Percentiles rank a stretch among this genome's conserved stretches.
These are phyloP conservation scores for Callyntrura sp. DNA, from an alignment of 2,888 invertebrate species.

Conservation along the genomic window DNA sequence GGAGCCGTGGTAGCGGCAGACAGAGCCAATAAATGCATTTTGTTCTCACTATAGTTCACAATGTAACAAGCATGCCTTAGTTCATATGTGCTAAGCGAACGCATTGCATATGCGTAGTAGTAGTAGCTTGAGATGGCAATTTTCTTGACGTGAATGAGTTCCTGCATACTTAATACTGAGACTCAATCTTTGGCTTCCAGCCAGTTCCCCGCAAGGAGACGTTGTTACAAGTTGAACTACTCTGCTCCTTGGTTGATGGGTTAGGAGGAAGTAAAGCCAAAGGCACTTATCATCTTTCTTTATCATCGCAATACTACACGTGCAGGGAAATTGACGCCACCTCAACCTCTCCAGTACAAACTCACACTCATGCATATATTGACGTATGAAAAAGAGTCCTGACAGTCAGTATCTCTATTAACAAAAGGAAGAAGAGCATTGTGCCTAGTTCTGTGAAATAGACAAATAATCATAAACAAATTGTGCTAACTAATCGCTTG, in stretches of 20 bases:
- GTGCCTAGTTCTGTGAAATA: not conserved
- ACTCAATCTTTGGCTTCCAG: conserved; percentile 40
- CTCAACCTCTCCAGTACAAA: not conserved
- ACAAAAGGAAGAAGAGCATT: not conserved
- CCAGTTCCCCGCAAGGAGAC: conserved; percentile 48
- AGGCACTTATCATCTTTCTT: not conserved
- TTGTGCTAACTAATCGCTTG: not conserved
- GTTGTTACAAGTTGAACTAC: conserved; percentile 7
- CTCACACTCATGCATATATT: not conserved
- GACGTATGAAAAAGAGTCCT: not conserved
- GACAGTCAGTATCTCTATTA: not conserved
- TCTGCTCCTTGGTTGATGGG: not conserved
- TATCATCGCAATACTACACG: conserved; percentile 3
- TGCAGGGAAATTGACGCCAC: conserved; percentile 17
- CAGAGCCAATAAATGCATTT: too few relatives aligned
- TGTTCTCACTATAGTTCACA: too few relatives aligned
- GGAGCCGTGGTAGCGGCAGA: too few relatives aligned
- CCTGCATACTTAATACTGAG: conserved; percentile 23
- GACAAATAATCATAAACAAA: not conserved
- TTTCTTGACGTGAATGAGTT: conserved; percentile 17
- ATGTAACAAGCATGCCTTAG: too few relatives aligned
- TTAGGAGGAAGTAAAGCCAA: not conserved
- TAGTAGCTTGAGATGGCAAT: conserved; percentile 52
- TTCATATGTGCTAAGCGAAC: not conserved
- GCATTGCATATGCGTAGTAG: too few relatives aligned